Conservation (phyloP, 2,113 vertebrate species). For the Oryzias melastigma region DNA sequence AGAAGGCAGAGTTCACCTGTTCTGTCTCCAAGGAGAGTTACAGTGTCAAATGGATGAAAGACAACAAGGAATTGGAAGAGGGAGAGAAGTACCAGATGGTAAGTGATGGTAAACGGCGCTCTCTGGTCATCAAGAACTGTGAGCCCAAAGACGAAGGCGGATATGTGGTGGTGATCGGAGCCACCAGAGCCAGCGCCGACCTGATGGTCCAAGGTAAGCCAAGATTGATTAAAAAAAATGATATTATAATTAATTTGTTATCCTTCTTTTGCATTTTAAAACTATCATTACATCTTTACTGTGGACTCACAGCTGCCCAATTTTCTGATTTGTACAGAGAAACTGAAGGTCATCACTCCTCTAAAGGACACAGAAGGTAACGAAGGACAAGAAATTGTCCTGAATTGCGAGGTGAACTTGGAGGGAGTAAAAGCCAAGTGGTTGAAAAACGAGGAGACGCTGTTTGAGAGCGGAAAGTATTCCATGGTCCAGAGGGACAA, state of each 20-base stretch:
- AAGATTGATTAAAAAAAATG: too few species aligned
- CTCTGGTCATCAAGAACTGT: constrained; percentile 83
- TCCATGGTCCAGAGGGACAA: constrained; percentile 91
- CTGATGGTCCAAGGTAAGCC: constrained; percentile 85
- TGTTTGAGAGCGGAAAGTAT: constrained; percentile 95
- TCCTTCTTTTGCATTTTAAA: not conserved
- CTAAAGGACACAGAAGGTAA: constrained; percentile 87
- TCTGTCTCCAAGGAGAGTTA: constrained; percentile 92
- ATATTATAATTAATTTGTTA: not conserved
- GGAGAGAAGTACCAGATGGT: constrained; percentile 88
- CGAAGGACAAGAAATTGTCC: constrained; percentile 89
- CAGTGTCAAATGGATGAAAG: constrained; percentile 87
- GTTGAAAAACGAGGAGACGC: constrained; percentile 89
- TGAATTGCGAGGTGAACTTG: constrained; percentile 96
- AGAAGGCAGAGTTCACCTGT: constrained; percentile 92
- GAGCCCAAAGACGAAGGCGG: constrained; percentile 84
- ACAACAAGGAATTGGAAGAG: constrained; percentile 78
- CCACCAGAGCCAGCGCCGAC: constrained; percentile 86
- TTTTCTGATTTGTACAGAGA: constrained; percentile 79
- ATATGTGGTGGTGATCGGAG: constrained; percentile 84
- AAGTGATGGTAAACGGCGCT: constrained; percentile 88
- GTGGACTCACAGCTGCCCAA: not conserved
- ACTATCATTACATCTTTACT: too few species aligned
- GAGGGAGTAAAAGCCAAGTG: constrained; percentile 98
- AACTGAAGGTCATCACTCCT: constrained; percentile 90